Base-by-base conservation (phyloP, 2,113 vertebrate genomes). In the Nipponia nippon region DNA sequence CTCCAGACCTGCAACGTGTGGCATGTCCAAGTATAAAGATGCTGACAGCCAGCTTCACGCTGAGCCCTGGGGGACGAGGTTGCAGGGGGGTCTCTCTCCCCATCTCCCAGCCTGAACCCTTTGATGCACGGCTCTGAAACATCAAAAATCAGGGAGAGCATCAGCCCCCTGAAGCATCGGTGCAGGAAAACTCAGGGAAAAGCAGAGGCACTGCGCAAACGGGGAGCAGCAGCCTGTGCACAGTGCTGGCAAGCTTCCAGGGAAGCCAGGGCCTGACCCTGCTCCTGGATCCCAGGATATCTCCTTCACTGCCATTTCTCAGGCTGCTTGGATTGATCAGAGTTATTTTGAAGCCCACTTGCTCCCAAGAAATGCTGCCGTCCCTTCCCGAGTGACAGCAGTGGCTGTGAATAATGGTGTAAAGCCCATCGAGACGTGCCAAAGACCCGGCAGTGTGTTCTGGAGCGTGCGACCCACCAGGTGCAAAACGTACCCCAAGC, bases 141-240 rank as follows among this genome's bases (percentile, higher is more conserved):
- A 67, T 16, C 32, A 83, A 52, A 62, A 38, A 65, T 5, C 71
- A 80, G 6, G 36, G n/a, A 47, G 3, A 76, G 4, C 29, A 77
- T 52, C 72, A 56, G 40, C 40, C 7, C 2, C 20, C 2, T 2
- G 0, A 50, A 81, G 15, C 1, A 0, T 2, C 6, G 4, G 8
- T 16, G 27, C 22, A 18, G 46, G 13, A 21, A 82, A 66, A 53
- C 22, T 27, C 58, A 14, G 27, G 6, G 11, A 7, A 27, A 79
- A 53, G 42, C 2, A 3, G 23, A 88, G 32, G 17, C 18, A 71
- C 44, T 0, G 0, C 13, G 32, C 19, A 79, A 79, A 88, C 2
- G 3, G 22, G 19, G 30, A 90, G 34, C 40, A 65, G 50, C 18
- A 82, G 27, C 12, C 44, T 67, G 40, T 65, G 23, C 21, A 18